Base-by-base conservation (phyloP, 2,888 invertebrate genomes). In the Trissolcus japonicus region DNA sequence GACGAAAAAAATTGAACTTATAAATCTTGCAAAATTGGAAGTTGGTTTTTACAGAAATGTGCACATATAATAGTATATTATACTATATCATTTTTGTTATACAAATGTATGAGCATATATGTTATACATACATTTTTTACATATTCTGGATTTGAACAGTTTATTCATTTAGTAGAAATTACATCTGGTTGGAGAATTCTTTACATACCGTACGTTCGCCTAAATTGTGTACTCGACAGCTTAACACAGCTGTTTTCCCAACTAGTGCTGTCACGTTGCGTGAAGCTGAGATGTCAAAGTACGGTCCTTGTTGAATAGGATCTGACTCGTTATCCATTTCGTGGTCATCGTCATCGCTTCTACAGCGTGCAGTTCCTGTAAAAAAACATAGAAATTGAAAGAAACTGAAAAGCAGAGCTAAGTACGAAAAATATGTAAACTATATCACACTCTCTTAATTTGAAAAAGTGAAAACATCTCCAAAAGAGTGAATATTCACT, bases 181-280 rank as follows among this genome's bases (percentile, higher is more conserved):
- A 25, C 4, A 25, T 25, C 25, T 25, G 25, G 25, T 25, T 25
- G 11, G 43, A 59, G 9, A 46, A 16, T 14, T 14, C 7, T 46
- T 16, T 19, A 92, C 94, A 93, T 86, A 96, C 96, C 90, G 96
- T 96, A 91, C 95, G 95, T 91, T 96, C 96, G 81, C 95, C 95
- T 88, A 96, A 91, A 90, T 96, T 96, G 91, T 95, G 96, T 80
- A 96, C 95, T 76, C 95, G 92, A 90, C 97, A 97, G 88, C 94
- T 96, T 82, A 97, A 91, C 87, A 96, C 96, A 59, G 96, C 96
- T 46, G 96, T 96, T 90, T 96, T 96, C 80, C 96, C 96, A 67
- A 96, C 91, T 55, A 96, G 91, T 0, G 96, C 96, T 35, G 96
- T 96, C 79, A 93, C 92, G 88, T 94, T 94, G 89, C 94, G 94